Evolutionary conservation across 2,888 invertebrate genomes (phyloP).

Genomic region (Lumbricus terrestris): DNA sequence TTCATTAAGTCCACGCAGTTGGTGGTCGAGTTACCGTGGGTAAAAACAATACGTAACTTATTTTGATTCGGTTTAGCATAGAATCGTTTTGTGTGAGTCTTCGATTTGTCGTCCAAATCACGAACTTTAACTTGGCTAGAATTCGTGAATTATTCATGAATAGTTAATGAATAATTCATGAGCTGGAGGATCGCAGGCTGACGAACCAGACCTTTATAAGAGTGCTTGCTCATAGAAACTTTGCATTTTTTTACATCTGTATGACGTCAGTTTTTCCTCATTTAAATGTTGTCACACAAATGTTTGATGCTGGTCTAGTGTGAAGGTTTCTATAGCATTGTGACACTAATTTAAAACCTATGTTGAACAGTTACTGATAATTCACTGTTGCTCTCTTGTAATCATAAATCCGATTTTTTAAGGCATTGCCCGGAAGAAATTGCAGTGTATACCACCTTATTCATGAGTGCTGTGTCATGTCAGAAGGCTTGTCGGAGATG

Average conservation of each 20-base stretch:
- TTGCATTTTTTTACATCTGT: neutral
- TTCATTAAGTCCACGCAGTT: neutral
- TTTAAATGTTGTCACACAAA: neutral
- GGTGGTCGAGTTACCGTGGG: neutral
- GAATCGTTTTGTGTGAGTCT: neutral
- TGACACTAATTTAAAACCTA: neutral
- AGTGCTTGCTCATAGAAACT: neutral
- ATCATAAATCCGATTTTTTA: neutral
- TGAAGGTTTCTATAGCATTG: neutral
- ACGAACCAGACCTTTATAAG: neutral
- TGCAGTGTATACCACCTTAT: neutral
- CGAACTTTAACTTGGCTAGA: neutral
- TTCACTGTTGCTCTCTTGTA: neutral
- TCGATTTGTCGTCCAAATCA: neutral
- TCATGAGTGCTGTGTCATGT: neutral
- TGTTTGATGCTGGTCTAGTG: neutral
- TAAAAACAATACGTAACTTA: neutral
- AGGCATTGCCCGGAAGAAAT: neutral
- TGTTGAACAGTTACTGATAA: neutral
- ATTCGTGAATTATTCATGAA: neutral
- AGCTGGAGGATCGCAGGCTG: neutral
- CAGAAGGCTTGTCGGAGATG: neutral
- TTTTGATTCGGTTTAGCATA: neutral
- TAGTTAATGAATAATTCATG: constrained; percentile 3
- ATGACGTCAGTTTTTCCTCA: neutral